Evolutionary conservation across 1,140 invertebrate genomes (phyloP), one percentile per base, ranked within the genome.

Genomic region (Aphis craccivora): DNA sequence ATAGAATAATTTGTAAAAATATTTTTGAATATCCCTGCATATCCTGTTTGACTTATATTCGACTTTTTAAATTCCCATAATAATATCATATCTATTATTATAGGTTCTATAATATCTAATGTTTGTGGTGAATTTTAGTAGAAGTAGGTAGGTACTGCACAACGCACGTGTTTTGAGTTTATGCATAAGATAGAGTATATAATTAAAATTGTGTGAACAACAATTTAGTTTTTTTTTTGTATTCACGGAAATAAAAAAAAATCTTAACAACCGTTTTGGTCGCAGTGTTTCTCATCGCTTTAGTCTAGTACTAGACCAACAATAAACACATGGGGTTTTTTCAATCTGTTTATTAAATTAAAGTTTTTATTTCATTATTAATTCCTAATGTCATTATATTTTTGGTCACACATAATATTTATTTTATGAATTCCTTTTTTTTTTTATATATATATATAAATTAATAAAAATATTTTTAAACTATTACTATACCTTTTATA

Each of bases 171-270:
- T 90, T 90, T 67, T 3, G 3, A 43, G 43, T 67, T n/a, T 67
- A 43, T 7, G 4, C 14, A 90, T 67, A 67, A 43, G 67, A 90
- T 90, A 43, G 4, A 43, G 6, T 40, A 37, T 67, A 30, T 90
- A 45, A 90, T 90, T 90, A 67, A 90, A 60, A n/a, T 90, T 90
- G 89, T 90, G 89, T 90, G 89, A 90, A 67, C 35, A 89, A 90
- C 25, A 90, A 67, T 67, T 67, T 20, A n/a, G 4, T 30, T 67
- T 90, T 90, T 90, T 90, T 89, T 90, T 90, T 67, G 9, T 67
- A 90, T 18, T 60, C 11, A 45, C 25, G 37, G 89, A 90, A 67
- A 67, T 67, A 67, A 60, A 90, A 90, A 60, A 90, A 90, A 90
- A 90, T 60, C 23, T 67, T 55, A 67, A 60, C 9, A 90, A 90